Conservation (phyloP, 2,797 vertebrate species). For the Gymnoscopelus braueri region DNA sequence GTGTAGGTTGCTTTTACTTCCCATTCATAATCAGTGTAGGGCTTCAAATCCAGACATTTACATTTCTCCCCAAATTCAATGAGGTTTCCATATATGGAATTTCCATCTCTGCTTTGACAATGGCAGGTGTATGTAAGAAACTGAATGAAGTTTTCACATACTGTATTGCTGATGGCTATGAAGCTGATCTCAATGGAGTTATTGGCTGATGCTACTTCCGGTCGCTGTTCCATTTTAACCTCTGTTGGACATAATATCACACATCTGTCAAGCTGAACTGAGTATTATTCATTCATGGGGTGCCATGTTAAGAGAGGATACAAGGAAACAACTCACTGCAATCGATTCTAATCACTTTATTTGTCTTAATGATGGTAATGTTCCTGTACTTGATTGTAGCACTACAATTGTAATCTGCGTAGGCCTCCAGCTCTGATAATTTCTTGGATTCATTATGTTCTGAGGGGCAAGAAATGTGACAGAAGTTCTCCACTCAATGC, state of each 20-base stretch:
- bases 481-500: not conserved
- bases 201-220: too few relatives aligned
- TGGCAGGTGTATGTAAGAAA: not conserved
- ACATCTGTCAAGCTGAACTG: not conserved
- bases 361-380: accelerated
- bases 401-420: slow-evolving; percentile 32
- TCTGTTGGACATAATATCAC: slow-evolving; percentile 47
- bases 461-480: slow-evolving; percentile 28
- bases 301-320: not conserved
- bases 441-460: accelerated
- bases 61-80: accelerated
- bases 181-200: too few relatives aligned
- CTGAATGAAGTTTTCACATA: accelerated
- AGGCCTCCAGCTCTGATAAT: slow-evolving; percentile 34
- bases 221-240: not conserved
- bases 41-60: accelerated
- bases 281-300: too few relatives aligned
- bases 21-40: not conserved
- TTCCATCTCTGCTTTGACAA: not conserved
- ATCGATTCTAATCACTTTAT: accelerated
- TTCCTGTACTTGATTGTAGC: slow-evolving; percentile 4
- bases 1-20: not conserved
- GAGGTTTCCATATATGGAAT: too few relatives aligned
- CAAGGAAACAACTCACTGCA: slow-evolving; percentile 64
- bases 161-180: accelerated